Evolutionary conservation across 2,113 vertebrate species (phyloP), one percentile per base, ranked within the genome.

Genomic region (Embiotoca jacksoni): DNA sequence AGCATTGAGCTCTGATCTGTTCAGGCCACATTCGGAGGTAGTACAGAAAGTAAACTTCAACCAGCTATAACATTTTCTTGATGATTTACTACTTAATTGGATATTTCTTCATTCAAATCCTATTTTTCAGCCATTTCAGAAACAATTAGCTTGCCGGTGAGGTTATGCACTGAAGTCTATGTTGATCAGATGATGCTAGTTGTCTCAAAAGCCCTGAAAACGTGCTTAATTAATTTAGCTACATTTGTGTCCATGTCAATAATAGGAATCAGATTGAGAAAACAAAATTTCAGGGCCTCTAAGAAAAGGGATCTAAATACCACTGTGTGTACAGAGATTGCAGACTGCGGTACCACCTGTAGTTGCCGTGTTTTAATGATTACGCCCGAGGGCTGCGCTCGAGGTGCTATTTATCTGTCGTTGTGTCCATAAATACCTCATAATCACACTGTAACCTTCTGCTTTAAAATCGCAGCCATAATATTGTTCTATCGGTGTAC

Each of bases 341-440:
- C 11, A 67, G 60, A 60, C 59, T 31, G 16, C 7, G 2, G 62
- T 5, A 60, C 4, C 64, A 72, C 57, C 75, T 70, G 75, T 70
- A 75, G 60, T 69, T 82, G 72, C 71, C 66, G 50, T 64, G 41
- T 60, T 72, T 61, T 63, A 14, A 65, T 79, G 66, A 84, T 85
- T 75, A 82, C 80, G 80, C 83, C 82, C 82, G 53, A 68, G 61
- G 65, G 62, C 73, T 76, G 55, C 69, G 73, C 82, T 78, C 59
- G 14, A 83, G 79, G 74, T 75, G 73, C 52, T 88, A 88, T 88
- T 92, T 85, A 87, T 81, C 61, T 69, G 35, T 80, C 61, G 67
- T 82, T 92, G 81, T 87, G 72, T 59, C 81, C 72, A 86, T 82
- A 87, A 86, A 88, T 86, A 87, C 61, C 78, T 80, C 49, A 60